Conservation (phyloP, 1,140 invertebrate species). For the Bicyclus anynana region DNA sequence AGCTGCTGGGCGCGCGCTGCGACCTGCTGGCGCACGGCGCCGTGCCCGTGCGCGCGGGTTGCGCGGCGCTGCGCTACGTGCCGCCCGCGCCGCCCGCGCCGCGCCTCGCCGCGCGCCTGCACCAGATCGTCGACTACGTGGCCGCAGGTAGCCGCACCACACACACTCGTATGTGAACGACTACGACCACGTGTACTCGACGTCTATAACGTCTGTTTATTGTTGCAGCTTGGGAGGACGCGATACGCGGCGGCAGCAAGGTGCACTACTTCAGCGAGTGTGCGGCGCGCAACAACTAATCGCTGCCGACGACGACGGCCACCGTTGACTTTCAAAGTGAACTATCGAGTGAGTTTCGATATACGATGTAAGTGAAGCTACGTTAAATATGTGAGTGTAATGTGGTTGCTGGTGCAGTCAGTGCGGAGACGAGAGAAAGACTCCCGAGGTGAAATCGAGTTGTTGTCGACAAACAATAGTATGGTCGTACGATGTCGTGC, state of each 20-base stretch:
- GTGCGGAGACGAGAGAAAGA: not conserved
- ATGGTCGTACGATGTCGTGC: not conserved
- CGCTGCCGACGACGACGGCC: not conserved
- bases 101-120: conserved; percentile 76
- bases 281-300: not conserved
- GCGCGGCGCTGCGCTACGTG: conserved; percentile 39
- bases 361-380: not conserved
- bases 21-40: conserved; percentile 36
- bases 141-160: too few relatives aligned
- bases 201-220: conserved; percentile 15
- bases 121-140: conserved; percentile 82
- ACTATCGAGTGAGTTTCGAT: not conserved
- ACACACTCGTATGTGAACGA: too few relatives aligned
- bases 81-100: conserved; percentile 32
- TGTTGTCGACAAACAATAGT: not conserved
- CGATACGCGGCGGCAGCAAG: conserved; percentile 66
- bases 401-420: not conserved
- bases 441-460: not conserved
- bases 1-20: conserved; percentile 73
- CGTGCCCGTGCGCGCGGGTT: conserved; percentile 18
- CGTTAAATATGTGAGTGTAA: not conserved
- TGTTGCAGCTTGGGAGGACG: conserved; percentile 79
- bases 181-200: not conserved
- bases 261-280: conserved; percentile 72
- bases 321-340: not conserved